Evolutionary conservation across 2,113 vertebrate species (phyloP).

Genomic region (Cyphomyrus plagiostoma): DNA sequence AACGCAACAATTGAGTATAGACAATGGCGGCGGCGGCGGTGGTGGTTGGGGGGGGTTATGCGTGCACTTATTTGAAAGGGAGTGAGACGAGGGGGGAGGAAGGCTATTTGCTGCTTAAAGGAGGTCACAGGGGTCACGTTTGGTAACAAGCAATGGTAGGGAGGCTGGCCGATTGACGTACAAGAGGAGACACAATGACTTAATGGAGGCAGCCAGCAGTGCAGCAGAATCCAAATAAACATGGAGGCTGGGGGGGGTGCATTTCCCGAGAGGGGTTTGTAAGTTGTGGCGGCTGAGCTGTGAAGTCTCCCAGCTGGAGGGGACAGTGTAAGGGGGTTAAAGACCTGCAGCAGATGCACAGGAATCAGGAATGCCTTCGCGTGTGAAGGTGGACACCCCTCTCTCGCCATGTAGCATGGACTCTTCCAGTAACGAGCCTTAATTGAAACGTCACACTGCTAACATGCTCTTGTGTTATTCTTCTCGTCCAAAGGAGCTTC

Average conservation of each 20-base stretch:
- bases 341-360: not conserved
- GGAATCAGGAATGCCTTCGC: constrained; percentile 22
- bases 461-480: not conserved
- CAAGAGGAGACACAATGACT: constrained; percentile 11
- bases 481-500: not conserved
- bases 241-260: too few relatives aligned
- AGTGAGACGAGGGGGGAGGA: not conserved
- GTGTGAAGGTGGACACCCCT: constrained; percentile 33
- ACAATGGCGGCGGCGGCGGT: constrained; percentile 26
- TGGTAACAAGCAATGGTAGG: not conserved
- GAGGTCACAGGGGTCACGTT: constrained; percentile 1
- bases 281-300: constrained; percentile 37
- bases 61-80: not conserved
- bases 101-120: not conserved
- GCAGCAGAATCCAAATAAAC: not conserved
- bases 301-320: constrained; percentile 14
- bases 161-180: constrained; percentile 5
- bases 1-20: constrained; percentile 26
- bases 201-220: constrained; percentile 12
- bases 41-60: not conserved
- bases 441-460: not conserved
- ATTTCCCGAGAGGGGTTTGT: constrained; percentile 45
- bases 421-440: not conserved
- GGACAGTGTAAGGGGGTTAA: not conserved
- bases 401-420: not conserved